These are phyloP conservation scores for Stylophora pistillata DNA, from an alignment of 64 coral and sea anemone genomes.

Conservation along the genomic window DNA sequence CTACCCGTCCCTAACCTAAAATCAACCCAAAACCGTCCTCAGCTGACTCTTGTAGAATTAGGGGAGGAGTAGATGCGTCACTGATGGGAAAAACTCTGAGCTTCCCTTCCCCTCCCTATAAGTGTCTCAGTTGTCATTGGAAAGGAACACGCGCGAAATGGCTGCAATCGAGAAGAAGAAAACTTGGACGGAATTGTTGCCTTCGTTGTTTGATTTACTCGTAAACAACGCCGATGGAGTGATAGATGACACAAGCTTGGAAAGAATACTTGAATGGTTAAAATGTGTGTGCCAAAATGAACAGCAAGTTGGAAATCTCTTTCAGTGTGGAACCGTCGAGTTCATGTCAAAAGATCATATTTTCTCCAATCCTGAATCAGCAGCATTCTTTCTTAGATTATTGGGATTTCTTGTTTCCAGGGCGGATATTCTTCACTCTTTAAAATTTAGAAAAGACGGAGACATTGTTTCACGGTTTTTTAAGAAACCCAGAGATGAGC, in stretches of 20 bases:
- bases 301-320: slow-evolving; percentile 5
- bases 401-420: slow-evolving; percentile 26
- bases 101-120: neutral
- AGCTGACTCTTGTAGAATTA: too few relatives aligned
- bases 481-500: neutral
- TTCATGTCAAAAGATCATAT: slow-evolving; percentile 16
- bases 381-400: slow-evolving; percentile 13
- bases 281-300: slow-evolving; percentile 32
- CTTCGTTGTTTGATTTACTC: slow-evolving; percentile 65
- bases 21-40: too few relatives aligned
- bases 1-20: too few relatives aligned
- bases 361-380: slow-evolving; percentile 23
- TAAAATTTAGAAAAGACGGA: neutral
- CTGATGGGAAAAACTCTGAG: too few relatives aligned
- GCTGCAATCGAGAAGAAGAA: slow-evolving; percentile 5
- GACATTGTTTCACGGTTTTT: slow-evolving; percentile 10
- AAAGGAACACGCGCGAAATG: neutral
- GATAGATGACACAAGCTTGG: slow-evolving; percentile 84
- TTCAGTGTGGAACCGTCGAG: slow-evolving; percentile 26
- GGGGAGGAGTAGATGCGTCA: too few relatives aligned
- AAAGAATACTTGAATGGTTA: slow-evolving; percentile 78
- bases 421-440: neutral
- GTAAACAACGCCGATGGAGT: slow-evolving; percentile 64
- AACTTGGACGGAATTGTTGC: slow-evolving; percentile 52
- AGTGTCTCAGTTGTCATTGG: neutral